Percentiles rank a stretch among this genome's conserved stretches.
phyloP scores from a whole-genome alignment of 2,797 vertebrate species.

The Hemitrygon akajei region DNA sequence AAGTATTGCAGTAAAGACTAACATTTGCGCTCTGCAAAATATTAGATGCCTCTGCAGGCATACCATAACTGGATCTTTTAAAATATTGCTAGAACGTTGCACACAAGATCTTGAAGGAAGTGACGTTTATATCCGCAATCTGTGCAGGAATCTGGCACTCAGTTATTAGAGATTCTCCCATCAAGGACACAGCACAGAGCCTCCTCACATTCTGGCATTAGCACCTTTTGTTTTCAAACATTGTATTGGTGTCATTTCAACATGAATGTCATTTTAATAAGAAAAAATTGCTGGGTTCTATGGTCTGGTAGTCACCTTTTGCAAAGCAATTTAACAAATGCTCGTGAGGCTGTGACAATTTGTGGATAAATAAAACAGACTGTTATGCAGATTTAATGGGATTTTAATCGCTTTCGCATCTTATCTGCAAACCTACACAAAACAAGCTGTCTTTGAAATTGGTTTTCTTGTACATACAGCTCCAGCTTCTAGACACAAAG shows the following conservation, averaged over 20 bases:
- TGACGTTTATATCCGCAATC: background rate
- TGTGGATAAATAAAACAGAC: slow-evolving; percentile 27
- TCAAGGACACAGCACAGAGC: background rate
- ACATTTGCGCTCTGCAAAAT: background rate
- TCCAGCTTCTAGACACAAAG: background rate
- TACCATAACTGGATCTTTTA: background rate
- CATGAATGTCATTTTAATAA: slow-evolving; percentile 21
- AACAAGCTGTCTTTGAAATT: slow-evolving; percentile 5
- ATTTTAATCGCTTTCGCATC: slow-evolving; percentile 28
- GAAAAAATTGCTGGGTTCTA: background rate
- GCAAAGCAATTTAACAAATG: slow-evolving; percentile 9
- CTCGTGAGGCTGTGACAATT: background rate
- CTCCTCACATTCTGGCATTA: background rate
- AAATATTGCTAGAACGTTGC: background rate
- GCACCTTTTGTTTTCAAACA: background rate
- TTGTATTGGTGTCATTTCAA: background rate
- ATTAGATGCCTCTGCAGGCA: background rate
- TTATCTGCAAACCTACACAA: background rate
- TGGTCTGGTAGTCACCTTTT: slow-evolving; percentile 24
- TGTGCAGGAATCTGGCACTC: background rate
- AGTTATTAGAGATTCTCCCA: background rate
- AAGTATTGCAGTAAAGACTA: too few species aligned
- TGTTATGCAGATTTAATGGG: slow-evolving; percentile 9
- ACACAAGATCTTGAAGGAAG: background rate
- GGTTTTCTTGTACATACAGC: background rate